Evolutionary conservation across 2,113 vertebrate species (phyloP).

Genomic region (Hyperoodon ampullatus): DNA sequence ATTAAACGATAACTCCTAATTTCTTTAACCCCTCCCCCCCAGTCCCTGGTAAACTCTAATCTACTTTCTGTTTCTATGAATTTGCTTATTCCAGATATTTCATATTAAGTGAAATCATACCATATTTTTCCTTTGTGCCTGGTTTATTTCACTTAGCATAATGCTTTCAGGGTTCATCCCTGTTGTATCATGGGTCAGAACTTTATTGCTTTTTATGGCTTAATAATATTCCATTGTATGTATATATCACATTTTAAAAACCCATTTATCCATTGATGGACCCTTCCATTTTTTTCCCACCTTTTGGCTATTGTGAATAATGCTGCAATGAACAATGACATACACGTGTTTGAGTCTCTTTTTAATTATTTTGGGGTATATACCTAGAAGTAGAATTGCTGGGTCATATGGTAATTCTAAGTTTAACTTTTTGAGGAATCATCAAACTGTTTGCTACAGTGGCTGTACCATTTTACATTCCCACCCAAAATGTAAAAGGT

Average conservation of each 20-base stretch:
- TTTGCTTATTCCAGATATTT: neutral
- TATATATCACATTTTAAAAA: neutral
- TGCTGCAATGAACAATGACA: neutral
- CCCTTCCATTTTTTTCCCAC: neutral
- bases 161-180: neutral
- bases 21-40: neutral
- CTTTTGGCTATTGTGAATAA: neutral
- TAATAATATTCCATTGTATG: neutral
- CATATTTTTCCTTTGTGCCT: neutral
- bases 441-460: neutral
- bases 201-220: neutral
- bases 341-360: neutral
- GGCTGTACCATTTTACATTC: neutral
- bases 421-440: neutral
- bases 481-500: neutral
- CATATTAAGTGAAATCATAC: neutral
- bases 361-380: neutral
- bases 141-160: neutral
- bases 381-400: neutral
- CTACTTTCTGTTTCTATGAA: neutral
- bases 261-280: neutral
- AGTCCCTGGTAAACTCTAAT: neutral
- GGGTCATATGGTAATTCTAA: neutral
- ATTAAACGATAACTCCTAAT: neutral
- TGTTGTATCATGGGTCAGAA: neutral